A percentile compares a stretch with the other conserved stretches of the same genome.
These are phyloP conservation scores for Glyphotaelius pellucidus DNA, from an alignment of 2,888 invertebrate genomes.

Conservation along the genomic window DNA sequence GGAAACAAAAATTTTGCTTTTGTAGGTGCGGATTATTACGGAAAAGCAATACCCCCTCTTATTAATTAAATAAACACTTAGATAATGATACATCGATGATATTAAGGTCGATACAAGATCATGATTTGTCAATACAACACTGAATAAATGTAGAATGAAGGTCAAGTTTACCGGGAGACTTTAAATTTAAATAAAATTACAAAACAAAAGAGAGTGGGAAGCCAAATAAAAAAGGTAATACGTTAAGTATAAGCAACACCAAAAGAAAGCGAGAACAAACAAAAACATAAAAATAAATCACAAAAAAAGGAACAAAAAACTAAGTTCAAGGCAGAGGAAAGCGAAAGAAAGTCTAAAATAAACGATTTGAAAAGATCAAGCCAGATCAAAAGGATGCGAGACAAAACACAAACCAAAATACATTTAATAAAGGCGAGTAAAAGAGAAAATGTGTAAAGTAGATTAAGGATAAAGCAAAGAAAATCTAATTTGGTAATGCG, in stretches of 20 bases:
- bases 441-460: neutral
- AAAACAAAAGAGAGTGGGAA: neutral
- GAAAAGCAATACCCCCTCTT: neutral
- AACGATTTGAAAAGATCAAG: neutral
- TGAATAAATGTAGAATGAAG: neutral
- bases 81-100: neutral
- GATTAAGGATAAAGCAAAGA: neutral
- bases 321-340: neutral
- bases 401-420: neutral
- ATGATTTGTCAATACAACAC: neutral
- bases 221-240: neutral
- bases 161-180: neutral
- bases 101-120: neutral
- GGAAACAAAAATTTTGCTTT: too few relatives aligned
- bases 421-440: neutral
- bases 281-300: neutral
- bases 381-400: neutral
- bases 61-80: neutral
- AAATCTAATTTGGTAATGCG: neutral
- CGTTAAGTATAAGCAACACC: neutral
- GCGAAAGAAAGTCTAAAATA: neutral
- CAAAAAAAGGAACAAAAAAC: too few relatives aligned
- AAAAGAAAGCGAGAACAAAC: neutral
- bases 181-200: neutral
- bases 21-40: neutral